Evolutionary conservation across 2,113 vertebrate genomes (phyloP).

Genomic region (Pampusana beccarii): DNA sequence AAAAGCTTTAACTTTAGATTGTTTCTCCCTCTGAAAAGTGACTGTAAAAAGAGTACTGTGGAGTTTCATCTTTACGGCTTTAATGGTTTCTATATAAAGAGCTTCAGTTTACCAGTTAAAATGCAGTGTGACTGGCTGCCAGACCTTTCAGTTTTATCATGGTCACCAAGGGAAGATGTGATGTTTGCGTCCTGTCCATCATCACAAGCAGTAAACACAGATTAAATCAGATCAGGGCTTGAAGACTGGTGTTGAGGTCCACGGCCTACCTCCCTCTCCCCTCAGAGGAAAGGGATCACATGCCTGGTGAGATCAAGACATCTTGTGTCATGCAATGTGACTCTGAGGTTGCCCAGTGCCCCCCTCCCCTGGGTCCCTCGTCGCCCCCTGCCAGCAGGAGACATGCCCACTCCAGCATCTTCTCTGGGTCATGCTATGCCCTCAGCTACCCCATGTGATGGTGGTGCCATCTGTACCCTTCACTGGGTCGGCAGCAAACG

Average conservation of each 20-base stretch:
- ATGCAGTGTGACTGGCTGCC: background rate
- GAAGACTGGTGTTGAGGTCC: background rate
- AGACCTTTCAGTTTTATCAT: slow-evolving; percentile 27
- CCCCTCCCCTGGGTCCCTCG: background rate
- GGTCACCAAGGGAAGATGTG: background rate
- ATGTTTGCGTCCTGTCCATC: slow-evolving; percentile 14
- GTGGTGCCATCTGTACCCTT: background rate
- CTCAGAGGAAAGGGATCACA: background rate
- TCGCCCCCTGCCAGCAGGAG: background rate
- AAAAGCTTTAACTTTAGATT: background rate
- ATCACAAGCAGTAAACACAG: background rate
- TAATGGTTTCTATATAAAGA: slow-evolving; percentile 25
- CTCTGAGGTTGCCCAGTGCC: background rate
- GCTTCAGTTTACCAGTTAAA: background rate
- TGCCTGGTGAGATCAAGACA: background rate
- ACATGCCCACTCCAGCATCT: background rate
- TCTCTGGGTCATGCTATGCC: background rate
- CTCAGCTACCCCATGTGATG: background rate
- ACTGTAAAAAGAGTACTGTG: background rate
- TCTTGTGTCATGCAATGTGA: background rate
- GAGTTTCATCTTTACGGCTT: background rate
- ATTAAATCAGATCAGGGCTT: background rate
- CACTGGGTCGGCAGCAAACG: rapidly evolving
- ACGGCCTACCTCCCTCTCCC: background rate
- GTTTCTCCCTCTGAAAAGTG: slow-evolving; percentile 10